Evolutionary conservation across 2,888 invertebrate species (phyloP).

Genomic region (Rhagonycha fulva): DNA sequence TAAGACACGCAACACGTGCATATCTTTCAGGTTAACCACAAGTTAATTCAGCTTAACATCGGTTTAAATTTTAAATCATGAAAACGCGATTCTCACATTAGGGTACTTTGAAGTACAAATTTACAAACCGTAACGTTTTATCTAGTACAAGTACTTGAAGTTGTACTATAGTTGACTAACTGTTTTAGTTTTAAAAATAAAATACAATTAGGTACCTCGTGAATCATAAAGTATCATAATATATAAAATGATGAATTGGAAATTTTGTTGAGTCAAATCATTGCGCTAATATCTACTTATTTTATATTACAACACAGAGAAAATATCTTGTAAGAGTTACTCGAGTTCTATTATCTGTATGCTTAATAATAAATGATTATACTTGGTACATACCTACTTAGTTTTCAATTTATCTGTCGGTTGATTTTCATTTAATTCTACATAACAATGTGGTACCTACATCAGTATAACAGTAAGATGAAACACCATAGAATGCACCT

Average conservation of each 20-base stretch:
- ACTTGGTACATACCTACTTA: constrained; percentile 2
- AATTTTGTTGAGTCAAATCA: constrained; percentile 43
- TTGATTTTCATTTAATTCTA: constrained; percentile 11
- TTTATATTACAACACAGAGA: not conserved
- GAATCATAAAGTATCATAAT: constrained; percentile 27
- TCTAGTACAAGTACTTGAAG: not conserved
- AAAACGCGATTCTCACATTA: constrained; percentile 9
- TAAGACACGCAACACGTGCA: constrained; percentile 21
- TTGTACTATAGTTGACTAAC: not conserved
- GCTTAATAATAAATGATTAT: too few species aligned
- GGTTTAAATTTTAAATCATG: not conserved
- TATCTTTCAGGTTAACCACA: not conserved
- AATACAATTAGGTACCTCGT: constrained; percentile 27
- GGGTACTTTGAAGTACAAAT: constrained; percentile 8
- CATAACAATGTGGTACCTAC: constrained; percentile 30
- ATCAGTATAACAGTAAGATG: constrained; percentile 33
- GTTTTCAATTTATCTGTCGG: not conserved
- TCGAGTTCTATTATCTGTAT: not conserved
- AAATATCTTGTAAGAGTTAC: not conserved
- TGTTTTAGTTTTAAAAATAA: not conserved
- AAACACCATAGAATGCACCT: constrained; percentile 39
- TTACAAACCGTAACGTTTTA: constrained; percentile 23
- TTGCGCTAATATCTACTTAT: constrained; percentile 4
- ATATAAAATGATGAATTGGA: constrained; percentile 35
- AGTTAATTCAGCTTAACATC: not conserved